Percentiles rank a stretch among this genome's conserved stretches.
phyloP scores from a whole-genome alignment of 1,140 invertebrate species.

The Bombus breviceps region DNA sequence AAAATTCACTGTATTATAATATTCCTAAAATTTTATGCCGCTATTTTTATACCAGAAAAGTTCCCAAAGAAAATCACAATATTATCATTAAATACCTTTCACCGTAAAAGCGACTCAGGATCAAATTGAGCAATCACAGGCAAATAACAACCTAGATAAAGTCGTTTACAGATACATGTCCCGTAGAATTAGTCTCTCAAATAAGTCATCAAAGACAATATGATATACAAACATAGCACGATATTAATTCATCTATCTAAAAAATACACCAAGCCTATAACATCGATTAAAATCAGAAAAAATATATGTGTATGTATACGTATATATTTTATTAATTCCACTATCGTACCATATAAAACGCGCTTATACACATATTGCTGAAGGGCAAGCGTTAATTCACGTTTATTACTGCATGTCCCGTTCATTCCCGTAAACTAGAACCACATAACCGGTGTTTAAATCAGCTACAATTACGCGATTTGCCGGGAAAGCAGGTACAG shows the following conservation, averaged over 20 bases:
- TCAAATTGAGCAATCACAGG: background rate
- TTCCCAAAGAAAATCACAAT: background rate
- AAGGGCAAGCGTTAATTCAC: background rate
- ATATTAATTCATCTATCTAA: background rate
- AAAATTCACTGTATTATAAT: too few relatives aligned
- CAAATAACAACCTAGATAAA: background rate
- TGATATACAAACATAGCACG: background rate
- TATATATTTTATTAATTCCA: background rate
- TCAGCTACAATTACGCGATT: background rate
- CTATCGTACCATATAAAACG: background rate
- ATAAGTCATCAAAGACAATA: background rate
- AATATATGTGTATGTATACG: background rate
- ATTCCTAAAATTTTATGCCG: background rate
- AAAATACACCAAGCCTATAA: background rate
- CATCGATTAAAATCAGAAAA: background rate
- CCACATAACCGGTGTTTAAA: conserved; percentile 10
- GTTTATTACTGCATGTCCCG: background rate
- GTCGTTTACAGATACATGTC: background rate
- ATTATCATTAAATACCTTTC: background rate
- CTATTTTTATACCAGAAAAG: background rate
- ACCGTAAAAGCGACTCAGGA: background rate
- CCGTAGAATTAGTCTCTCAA: background rate
- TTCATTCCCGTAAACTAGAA: conserved; percentile 16
- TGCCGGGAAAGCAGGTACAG: background rate
- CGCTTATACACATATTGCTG: too few relatives aligned